Base-by-base conservation (phyloP, 2,113 vertebrate genomes). In the Oxyura jamaicensis region DNA sequence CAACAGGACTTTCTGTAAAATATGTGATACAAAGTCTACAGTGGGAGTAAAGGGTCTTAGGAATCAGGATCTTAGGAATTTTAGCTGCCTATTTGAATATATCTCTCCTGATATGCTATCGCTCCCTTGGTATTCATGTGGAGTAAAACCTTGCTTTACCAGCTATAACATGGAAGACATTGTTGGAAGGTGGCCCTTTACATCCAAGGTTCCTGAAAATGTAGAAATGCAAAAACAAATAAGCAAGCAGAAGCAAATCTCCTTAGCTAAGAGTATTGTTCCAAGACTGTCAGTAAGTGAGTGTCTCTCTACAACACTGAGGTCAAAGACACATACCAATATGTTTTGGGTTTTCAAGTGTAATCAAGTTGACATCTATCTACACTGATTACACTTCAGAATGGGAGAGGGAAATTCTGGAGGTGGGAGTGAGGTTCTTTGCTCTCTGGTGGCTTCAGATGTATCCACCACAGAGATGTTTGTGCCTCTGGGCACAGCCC, bases 351-450 rank as follows among this genome's bases (percentile, higher is more conserved):
- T 90, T 91, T 79, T 74, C 13, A 1, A 91, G 31, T 58, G 53
- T 95, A 95, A 94, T 97, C 93, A 82, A 79, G 76, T 81, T 97
- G 96, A 96, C 96, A 96, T 97, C 96, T 93, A 96, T 97, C 96
- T 92, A 95, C 73, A 95, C 23, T 92, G 95, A 96, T 96, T 96
- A 97, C 77, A 52, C 62, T 94, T 89, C 92, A 93, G 88, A 96
- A 93, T 9, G 46, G 85, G 65, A 97, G 53, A 95, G 67, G 53
- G 31, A 95, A 94, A 94, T 94, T 91, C 58, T 0, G 83, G 92
- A 95, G 95, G 95, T 97, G 91, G 95, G 18, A 95, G 86, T 92
- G 72, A 96, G 88, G 83, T 96, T 96, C 92, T 79, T 67, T 89
- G 83, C 86, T 97, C 83, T 95, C 95, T 96, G 90, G 93, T 96